Evolutionary conservation across 2,888 invertebrate genomes (phyloP).

Genomic region (Cheilosia urbana): DNA sequence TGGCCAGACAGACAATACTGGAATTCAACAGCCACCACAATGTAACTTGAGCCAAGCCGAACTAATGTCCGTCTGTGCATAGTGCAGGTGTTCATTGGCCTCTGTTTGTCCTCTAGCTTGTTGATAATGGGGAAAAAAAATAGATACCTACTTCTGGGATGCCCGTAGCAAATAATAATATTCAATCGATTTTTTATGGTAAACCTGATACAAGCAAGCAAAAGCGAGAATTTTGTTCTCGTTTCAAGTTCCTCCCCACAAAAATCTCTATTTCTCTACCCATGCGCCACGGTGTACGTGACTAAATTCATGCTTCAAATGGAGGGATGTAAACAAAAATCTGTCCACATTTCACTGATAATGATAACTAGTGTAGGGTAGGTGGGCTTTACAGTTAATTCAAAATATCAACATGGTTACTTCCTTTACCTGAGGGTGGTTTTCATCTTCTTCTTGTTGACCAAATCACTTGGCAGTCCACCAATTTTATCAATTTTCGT

Average conservation of each 20-base stretch:
- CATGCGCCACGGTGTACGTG: conserved; percentile 61
- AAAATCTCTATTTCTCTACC: conserved; percentile 25
- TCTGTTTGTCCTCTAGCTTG: conserved; percentile 25
- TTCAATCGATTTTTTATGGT: conserved; percentile 34
- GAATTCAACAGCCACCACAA: neutral
- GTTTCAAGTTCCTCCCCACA: neutral
- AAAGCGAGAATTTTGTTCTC: neutral
- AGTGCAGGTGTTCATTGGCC: conserved; percentile 34
- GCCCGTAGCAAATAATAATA: neutral
- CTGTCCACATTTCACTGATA: neutral
- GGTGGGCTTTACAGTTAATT: neutral
- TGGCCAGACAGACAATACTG: neutral
- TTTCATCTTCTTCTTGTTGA: conserved; percentile 80
- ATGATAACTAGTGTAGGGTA: conserved; percentile 17
- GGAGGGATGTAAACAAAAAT: conserved; percentile 60
- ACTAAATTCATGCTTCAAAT: conserved; percentile 46
- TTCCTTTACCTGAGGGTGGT: conserved; percentile 79
- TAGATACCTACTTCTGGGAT: neutral
- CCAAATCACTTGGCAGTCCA: conserved; percentile 79
- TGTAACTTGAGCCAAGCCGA: neutral
- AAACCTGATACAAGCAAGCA: conserved; percentile 15
- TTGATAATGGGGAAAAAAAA: neutral
- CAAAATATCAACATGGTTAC: too few relatives aligned
- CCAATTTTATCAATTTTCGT: conserved; percentile 80
- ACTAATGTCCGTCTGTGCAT: neutral